Evolutionary conservation across 2,888 invertebrate species (phyloP), one percentile per base, ranked within the genome.

Genomic region (Torymus tubicola): DNA sequence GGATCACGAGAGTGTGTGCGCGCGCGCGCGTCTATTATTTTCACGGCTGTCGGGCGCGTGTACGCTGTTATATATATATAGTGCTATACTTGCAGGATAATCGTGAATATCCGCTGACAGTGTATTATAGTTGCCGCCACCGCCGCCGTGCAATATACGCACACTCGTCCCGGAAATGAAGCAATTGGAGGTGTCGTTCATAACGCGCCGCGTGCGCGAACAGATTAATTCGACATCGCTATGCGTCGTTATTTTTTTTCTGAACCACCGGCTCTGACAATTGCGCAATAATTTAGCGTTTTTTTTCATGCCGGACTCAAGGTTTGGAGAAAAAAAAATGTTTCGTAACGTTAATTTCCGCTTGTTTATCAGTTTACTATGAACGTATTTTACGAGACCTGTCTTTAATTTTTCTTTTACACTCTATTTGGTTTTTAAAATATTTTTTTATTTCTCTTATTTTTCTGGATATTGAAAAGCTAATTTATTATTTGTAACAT

Each of bases 41-140:
- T 75, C 74, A 80, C 71, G 80, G 78, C 31, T 80, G 58, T 68
- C 74, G 21, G 71, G 21, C 21, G 31, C 3, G 24, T 31, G 31
- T 5, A 5, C 31, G 58, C 31, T 74, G 24, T 74, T 67, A 63
- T 71, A 68, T 68, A 75, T 58, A 64, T 14, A 55, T 16, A 24
- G 52, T 16, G 31, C 63, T 74, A 18, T 55, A 24, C 57, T 53
- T 76, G 42, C 31, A 53, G 69, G 71, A 80, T 82, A 82, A 82
- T 82, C 78, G 78, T 72, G 80, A 80, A 80, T 82, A 82, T 82
- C 80, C 80, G 80, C 75, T 55, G 72, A 68, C 55, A 61, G 70
- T n/a, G 31, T 57, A 1, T 52, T 52, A 31, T 31, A 31, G 31
- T 5, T 4, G 5, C 31, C 31, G 3, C 31, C 31, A 4, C 31